Conservation (phyloP, 2,797 vertebrate genomes). For the Oreonectes daqikongensis region DNA sequence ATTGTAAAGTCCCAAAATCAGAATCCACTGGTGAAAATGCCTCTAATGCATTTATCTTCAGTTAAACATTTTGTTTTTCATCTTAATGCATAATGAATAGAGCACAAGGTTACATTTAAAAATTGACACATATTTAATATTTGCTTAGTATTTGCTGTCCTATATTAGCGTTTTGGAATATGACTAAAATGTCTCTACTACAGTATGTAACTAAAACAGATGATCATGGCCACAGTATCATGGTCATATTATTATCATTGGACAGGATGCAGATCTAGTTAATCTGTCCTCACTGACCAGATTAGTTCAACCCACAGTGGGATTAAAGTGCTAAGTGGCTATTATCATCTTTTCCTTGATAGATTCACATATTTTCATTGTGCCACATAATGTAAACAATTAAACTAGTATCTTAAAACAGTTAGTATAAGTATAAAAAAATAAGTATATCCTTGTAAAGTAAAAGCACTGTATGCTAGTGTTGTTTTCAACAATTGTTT, state of each 20-base stretch:
- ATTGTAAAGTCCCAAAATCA: background rate
- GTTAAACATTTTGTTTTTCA: too few relatives aligned
- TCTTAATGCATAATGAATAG: too few relatives aligned
- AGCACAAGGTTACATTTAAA: too few relatives aligned
- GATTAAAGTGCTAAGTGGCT: conserved; percentile 69
- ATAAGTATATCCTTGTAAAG: background rate
- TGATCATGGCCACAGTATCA: too few relatives aligned
- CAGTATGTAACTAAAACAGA: too few relatives aligned
- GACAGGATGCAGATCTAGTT: conserved; percentile 69
- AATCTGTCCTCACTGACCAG: conserved; percentile 70
- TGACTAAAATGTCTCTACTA: too few relatives aligned
- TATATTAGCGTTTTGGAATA: too few relatives aligned
- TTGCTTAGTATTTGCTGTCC: too few relatives aligned
- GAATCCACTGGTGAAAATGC: too few relatives aligned
- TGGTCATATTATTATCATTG: conserved; percentile 57
- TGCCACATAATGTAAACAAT: background rate
- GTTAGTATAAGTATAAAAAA: background rate
- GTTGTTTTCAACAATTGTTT: background rate
- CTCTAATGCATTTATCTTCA: too few relatives aligned
- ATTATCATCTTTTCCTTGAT: background rate
- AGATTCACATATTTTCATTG: background rate
- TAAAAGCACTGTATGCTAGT: background rate
- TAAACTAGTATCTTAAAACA: background rate
- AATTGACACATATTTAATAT: too few relatives aligned
- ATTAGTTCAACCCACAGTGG: conserved; percentile 69